Base-by-base conservation (phyloP, 2,113 vertebrate species). In the Albula goreensis region DNA sequence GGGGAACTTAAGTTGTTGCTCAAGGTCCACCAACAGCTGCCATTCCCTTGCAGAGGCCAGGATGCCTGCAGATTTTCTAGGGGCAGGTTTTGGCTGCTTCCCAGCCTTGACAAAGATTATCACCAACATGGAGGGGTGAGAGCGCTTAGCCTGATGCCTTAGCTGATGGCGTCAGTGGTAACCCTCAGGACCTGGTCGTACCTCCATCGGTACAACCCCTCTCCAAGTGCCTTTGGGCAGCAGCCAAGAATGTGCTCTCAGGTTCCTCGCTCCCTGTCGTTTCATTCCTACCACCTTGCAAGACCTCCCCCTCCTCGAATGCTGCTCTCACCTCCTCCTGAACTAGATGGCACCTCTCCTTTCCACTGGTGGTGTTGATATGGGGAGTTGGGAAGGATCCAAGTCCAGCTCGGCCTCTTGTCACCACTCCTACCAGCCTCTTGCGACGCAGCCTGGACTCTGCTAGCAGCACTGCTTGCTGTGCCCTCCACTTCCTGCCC, bases 11-110 rank as follows among this genome's bases (percentile, higher is more conserved):
- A n/a, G n/a, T n/a, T 81, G 50, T 50, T 41, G 50, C 57, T 78
- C 57, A 12, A 80, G 86, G 80, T 85, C 86, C 85, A 88, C 81
- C 74, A 83, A 85, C 78, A 85, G 51, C 86, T 87, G 80, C 86
- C 84, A 89, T 80, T 89, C 83, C 74, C 78, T 57, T 74, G 84
- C 88, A 70, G 84, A 74, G 17, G 50, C 52, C 86, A 87, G 17
- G 53, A 80, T 87, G 12, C 82, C 77, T 51, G 77, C 9, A 53
- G 81, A 56, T 78, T 25, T 9, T 17, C 10, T 56, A 8, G 6
- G 5, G 17, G 25, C 56, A 9, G 57, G 2, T 9, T 57, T 52
- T 81, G 5, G 15, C 80, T 81, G 80, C 80, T 81, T 50, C 6
- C 79, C 79, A 12, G 10, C 79, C 31, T 25, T 11, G 10, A 81